These are phyloP conservation scores for Temnothorax curvispinosus DNA, from an alignment of 1,140 invertebrate species.

Conservation along the genomic window DNA sequence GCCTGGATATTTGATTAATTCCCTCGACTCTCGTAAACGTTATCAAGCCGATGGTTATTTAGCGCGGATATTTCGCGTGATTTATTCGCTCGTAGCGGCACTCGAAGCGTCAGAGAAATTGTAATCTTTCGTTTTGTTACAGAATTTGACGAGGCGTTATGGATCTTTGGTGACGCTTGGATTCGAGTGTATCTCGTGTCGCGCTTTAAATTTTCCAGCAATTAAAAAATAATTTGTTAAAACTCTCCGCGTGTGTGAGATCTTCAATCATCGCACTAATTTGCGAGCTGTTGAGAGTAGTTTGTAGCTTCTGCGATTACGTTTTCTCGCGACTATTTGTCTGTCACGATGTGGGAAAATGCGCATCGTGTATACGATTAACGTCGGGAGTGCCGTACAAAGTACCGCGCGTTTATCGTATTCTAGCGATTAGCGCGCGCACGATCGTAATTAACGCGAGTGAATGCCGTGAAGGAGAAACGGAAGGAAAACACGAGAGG, in stretches of 20 bases:
- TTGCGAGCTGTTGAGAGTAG: not conserved
- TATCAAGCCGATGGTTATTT: not conserved
- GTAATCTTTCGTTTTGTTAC: not conserved
- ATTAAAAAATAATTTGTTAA: not conserved
- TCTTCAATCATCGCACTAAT: not conserved
- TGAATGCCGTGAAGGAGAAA: slow-evolving; percentile 2
- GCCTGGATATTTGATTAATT: not conserved
- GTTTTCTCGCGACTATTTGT: not conserved
- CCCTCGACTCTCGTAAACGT: not conserved
- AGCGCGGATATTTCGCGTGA: not conserved
- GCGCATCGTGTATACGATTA: slow-evolving; percentile 6
- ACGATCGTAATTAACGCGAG: slow-evolving; percentile 5
- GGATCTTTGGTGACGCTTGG: not conserved
- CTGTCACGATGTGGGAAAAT: not conserved
- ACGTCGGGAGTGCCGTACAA: not conserved
- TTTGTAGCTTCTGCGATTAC: not conserved
- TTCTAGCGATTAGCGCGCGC: not conserved
- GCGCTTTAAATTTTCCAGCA: not conserved
- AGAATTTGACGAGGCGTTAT: not conserved
- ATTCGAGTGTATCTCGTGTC: not conserved
- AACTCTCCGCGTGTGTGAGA: not conserved
- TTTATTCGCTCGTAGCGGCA: not conserved
- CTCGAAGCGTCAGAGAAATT: not conserved
- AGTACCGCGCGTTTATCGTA: slow-evolving; percentile 11
- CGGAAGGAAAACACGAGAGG: not conserved